phyloP scores from a whole-genome alignment of 2,797 vertebrate species.

The Takifugu ocellatus region DNA sequence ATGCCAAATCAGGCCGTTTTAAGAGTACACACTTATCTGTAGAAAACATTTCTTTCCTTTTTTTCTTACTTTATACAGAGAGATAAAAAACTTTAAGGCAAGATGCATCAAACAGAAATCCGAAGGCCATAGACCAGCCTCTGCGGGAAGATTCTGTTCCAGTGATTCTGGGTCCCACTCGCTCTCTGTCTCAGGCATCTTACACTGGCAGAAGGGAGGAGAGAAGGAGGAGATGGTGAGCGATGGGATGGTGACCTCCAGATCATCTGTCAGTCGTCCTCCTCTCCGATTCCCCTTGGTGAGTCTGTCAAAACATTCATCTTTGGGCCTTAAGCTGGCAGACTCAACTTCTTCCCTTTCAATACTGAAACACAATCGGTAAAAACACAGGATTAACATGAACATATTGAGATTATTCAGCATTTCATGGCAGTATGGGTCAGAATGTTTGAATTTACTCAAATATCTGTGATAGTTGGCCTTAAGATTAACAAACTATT shows the following conservation, averaged over 20 bases:
- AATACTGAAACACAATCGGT: conserved; percentile 80
- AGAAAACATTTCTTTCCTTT: conserved; percentile 78
- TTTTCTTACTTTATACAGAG: conserved; percentile 86
- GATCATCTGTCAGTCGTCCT: conserved; percentile 74
- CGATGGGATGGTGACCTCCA: conserved; percentile 70
- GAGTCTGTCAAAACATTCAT: conserved; percentile 75
- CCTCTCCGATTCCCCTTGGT: conserved; percentile 56
- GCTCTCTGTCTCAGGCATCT: conserved; percentile 90
- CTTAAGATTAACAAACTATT: no score
- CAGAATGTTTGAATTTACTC: no score
- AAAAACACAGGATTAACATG: neutral
- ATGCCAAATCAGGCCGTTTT: conserved; percentile 62
- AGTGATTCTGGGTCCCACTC: conserved; percentile 64
- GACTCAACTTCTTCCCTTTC: conserved; percentile 99
- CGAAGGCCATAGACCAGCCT: conserved; percentile 68
- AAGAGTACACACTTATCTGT: conserved; percentile 82
- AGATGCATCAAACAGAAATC: conserved; percentile 98
- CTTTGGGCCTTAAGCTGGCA: conserved; percentile 96
- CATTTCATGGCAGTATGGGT: neutral
- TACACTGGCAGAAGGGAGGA: conserved; percentile 75
- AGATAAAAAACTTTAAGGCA: conserved; percentile 93
- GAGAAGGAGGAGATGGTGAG: conserved; percentile 73
- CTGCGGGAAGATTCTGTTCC: conserved; percentile 65
- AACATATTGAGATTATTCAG: neutral
- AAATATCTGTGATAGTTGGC: no score